Evolutionary conservation across 2,797 vertebrate species (phyloP).

Genomic region (Pipistrellus pygmaeus): DNA sequence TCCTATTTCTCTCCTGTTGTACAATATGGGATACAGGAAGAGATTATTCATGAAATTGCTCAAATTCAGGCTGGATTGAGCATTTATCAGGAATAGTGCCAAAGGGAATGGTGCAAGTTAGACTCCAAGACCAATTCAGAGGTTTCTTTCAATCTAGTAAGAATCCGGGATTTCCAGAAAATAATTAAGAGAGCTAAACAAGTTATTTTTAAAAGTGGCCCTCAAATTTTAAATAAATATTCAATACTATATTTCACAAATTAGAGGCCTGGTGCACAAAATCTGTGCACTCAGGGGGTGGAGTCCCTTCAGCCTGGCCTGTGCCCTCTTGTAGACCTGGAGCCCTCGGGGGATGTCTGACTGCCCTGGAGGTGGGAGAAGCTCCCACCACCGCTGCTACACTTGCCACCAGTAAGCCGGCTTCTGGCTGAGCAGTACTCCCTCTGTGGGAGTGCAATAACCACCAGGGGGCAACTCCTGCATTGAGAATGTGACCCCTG

Average conservation of each 20-base stretch:
- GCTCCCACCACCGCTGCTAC: too few relatives aligned
- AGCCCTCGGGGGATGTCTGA: too few relatives aligned
- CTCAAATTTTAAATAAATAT: neutral
- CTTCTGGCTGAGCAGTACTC: too few relatives aligned
- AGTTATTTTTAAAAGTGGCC: neutral
- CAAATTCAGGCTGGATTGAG: neutral
- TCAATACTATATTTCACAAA: neutral
- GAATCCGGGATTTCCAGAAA: neutral
- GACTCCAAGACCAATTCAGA: neutral
- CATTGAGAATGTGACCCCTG: too few relatives aligned
- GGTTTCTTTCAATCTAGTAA: neutral
- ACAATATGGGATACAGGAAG: neutral
- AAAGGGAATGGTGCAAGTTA: neutral
- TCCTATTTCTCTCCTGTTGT: neutral
- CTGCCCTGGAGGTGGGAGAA: too few relatives aligned
- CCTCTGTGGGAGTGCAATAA: too few relatives aligned
- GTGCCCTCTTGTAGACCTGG: fast-evolving
- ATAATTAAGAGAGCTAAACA: neutral
- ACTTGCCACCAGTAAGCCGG: too few relatives aligned
- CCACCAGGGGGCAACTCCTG: too few relatives aligned
- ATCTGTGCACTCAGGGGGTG: too few relatives aligned
- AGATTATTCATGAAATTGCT: neutral
- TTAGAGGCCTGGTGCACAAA: too few relatives aligned
- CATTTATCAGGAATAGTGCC: neutral
- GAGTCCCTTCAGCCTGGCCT: too few relatives aligned